Conservation (phyloP, 53 echinoderm and acorn worm species). For the Mesocentrotus franciscanus region DNA sequence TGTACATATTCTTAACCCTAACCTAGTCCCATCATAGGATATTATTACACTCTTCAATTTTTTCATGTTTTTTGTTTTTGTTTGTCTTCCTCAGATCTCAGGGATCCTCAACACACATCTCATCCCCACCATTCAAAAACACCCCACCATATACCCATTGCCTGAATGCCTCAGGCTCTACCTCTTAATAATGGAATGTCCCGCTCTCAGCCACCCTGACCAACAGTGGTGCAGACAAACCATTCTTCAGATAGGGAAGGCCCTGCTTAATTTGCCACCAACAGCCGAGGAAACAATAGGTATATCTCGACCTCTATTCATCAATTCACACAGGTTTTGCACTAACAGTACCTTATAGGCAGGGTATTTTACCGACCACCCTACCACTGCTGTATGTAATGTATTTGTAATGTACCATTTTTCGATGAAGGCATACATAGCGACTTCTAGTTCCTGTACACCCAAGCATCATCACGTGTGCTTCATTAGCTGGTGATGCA, state of each 20-base stretch:
- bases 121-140: constrained; percentile 41
- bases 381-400: too few species aligned
- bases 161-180: constrained; percentile 64
- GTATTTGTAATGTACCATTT: too few species aligned
- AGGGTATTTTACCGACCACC: too few species aligned
- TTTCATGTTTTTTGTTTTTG: background rate
- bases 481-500: too few species aligned
- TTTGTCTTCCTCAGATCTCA: constrained; percentile 35
- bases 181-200: constrained; percentile 67
- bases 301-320: background rate
- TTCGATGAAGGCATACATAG: too few species aligned
- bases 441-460: too few species aligned
- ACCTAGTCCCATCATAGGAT: background rate
- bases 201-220: constrained; percentile 45
- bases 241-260: constrained; percentile 1
- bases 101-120: constrained; percentile 34
- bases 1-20: background rate
- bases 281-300: background rate
- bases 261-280: background rate
- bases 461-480: too few species aligned
- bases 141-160: constrained; percentile 7
- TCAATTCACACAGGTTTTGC: too few species aligned
- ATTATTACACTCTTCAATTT: background rate
- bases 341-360: too few species aligned
- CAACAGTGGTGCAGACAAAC: constrained; percentile 45